These are phyloP conservation scores for Porphyrio hochstetteri DNA, from an alignment of 2,113 vertebrate genomes.

Conservation along the genomic window DNA sequence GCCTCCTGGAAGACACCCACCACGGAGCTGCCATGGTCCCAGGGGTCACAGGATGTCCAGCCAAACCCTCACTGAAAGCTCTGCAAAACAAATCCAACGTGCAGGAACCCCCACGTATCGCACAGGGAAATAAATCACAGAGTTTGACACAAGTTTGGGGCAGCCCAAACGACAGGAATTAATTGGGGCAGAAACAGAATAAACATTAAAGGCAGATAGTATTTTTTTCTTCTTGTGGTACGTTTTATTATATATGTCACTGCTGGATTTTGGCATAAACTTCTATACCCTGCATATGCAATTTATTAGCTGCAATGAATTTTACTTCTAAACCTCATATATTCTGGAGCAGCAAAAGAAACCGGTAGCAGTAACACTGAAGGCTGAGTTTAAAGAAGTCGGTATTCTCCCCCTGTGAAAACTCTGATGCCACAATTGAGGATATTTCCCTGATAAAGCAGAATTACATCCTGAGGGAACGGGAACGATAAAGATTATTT, in stretches of 20 bases:
- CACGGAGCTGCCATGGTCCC: not conserved
- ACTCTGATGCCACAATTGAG: not conserved
- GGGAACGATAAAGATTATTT: not conserved
- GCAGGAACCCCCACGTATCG: not conserved
- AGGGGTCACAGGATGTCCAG: accelerated
- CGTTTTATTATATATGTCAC: not conserved
- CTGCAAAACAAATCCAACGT: accelerated
- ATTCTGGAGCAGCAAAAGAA: not conserved
- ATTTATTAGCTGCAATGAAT: not conserved
- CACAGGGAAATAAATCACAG: not conserved
- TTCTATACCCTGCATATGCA: not conserved
- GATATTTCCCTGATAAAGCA: not conserved
- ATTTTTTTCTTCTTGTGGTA: not conserved
- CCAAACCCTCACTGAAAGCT: not conserved
- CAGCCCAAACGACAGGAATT: not conserved
- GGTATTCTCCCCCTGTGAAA: not conserved
- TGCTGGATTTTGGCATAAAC: not conserved
- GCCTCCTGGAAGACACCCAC: not conserved
- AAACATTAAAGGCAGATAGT: not conserved
- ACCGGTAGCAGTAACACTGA: not conserved
- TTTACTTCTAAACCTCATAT: not conserved
- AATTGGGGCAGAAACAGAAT: not conserved
- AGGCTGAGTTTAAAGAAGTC: not conserved
- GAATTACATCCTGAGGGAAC: not conserved
- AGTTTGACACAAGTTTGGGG: not conserved